Conservation (phyloP, 2,113 vertebrate species). For the Xenopus tropicalis region UCB_Xtro_10.0 CM004451.2:52163501-52164000, state of each 20-base stretch:
- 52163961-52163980: no score
- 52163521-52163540: slow-evolving; percentile 67
- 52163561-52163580: slow-evolving; percentile 67
- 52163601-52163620: slow-evolving; percentile 64
- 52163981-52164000: no score
- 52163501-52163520: slow-evolving; percentile 67
- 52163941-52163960: no score
- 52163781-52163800: slow-evolving; percentile 64
- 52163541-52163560: slow-evolving; percentile 62
- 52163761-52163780: slow-evolving; percentile 69
- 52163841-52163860: no score
- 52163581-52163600: slow-evolving; percentile 53
- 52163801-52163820: neutral
- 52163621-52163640: slow-evolving; percentile 53
- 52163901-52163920: no score
- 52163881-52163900: no score
- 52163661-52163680: slow-evolving; percentile 60
- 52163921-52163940: no score
- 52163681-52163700: slow-evolving; percentile 67
- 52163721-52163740: slow-evolving; percentile 69
- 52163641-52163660: slow-evolving; percentile 48
- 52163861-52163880: no score
- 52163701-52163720: slow-evolving; percentile 77
- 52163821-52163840: neutral
- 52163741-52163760: slow-evolving; percentile 60